A percentile compares a stretch with the other conserved stretches of the same genome.
Conservation (phyloP, 2,888 invertebrate genomes). For the Stomorhina lunata region DNA sequence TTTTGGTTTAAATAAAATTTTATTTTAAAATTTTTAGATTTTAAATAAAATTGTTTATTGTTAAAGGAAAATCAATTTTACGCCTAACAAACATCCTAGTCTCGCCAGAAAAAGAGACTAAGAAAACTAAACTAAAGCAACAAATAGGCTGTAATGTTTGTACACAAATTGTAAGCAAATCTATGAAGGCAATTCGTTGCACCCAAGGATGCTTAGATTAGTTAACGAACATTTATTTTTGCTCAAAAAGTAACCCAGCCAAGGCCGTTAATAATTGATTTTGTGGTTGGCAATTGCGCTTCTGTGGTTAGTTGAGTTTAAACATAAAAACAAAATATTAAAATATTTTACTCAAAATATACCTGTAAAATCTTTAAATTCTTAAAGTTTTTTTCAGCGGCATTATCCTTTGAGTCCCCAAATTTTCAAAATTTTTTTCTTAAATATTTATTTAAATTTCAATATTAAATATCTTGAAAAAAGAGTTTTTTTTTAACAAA, state of each 20-base stretch:
- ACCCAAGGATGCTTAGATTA: slow-evolving; percentile 1
- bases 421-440: slow-evolving; percentile 32
- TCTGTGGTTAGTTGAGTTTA: slow-evolving; percentile 47
- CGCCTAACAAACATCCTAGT: slow-evolving; percentile 40
- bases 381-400: slow-evolving; percentile 7
- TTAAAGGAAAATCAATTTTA: slow-evolving; percentile 58
- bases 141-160: slow-evolving; percentile 67
- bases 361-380: not conserved
- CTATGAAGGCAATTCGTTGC: slow-evolving; percentile 32
- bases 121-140: slow-evolving; percentile 43
- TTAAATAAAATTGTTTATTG: slow-evolving; percentile 20
- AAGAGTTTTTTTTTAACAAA: not conserved
- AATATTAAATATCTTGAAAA: not conserved
- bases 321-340: not conserved
- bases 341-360: not conserved
- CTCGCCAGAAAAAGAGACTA: no score
- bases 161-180: slow-evolving; percentile 56
- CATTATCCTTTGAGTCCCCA: not conserved
- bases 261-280: slow-evolving; percentile 77
- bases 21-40: no score
- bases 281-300: slow-evolving; percentile 73
- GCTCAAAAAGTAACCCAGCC: slow-evolving; percentile 43
- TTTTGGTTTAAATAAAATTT: not conserved
- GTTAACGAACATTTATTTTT: not conserved
- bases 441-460: slow-evolving; percentile 5